A percentile compares a stretch with the other conserved stretches of the same genome.
These are phyloP conservation scores for Taenioides sp. DNA, from an alignment of 2,797 vertebrate genomes.

Conservation along the genomic window DNA sequence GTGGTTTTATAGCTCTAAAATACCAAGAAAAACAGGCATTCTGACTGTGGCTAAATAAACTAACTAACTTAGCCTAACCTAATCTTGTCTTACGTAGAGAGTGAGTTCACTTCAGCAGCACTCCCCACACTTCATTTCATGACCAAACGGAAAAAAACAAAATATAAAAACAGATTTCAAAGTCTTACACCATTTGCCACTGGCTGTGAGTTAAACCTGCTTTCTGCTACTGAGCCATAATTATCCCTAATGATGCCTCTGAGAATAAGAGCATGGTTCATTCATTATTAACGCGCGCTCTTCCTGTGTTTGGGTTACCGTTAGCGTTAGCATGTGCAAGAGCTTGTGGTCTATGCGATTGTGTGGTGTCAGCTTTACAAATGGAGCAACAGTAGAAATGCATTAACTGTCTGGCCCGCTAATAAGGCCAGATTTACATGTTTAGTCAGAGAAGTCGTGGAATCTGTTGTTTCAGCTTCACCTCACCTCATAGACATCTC, in stretches of 20 bases:
- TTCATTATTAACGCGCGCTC: conserved; percentile 2
- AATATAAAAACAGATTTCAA: not conserved
- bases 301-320: conserved; percentile 3
- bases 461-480: no score
- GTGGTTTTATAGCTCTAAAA: no score
- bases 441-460: not conserved
- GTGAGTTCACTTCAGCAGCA: no score
- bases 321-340: not conserved
- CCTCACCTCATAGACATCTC: no score
- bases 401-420: not conserved
- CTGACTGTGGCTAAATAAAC: no score
- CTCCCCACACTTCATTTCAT: not conserved
- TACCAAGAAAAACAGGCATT: no score
- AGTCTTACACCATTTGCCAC: conserved; percentile 2
- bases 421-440: not conserved
- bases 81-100: not conserved
- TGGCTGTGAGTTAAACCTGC: not conserved
- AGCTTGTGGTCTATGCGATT: not conserved
- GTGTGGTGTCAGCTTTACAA: not conserved
- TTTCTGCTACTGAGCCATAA: conserved; percentile 5
- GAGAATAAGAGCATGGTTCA: not conserved
- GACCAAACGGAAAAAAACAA: not conserved
- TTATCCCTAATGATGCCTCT: not conserved
- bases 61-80: no score
- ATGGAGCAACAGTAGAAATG: not conserved